Evolutionary conservation across 2,113 vertebrate species (phyloP), one percentile per base, ranked within the genome.

Genomic region (Desmodus rotundus): DNA sequence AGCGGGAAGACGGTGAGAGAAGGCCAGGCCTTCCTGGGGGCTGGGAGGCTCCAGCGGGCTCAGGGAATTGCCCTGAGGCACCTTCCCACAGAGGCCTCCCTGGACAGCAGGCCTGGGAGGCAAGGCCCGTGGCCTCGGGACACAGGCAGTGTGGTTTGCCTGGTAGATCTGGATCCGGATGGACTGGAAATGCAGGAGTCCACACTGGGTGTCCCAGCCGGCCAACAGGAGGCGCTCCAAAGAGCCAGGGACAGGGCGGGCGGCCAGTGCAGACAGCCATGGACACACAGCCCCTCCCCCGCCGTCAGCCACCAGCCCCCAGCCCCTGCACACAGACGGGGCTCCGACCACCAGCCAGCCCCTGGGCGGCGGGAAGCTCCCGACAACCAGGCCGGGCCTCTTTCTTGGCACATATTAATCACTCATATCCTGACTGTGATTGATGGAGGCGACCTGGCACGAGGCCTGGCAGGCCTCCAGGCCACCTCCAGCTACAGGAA

Each of bases 401-500:
- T 17, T 73, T 3, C 19, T 26, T 8, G 70, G 94, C 93, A 82
- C 91, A 96, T 94, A 97, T 97, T 93, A 96, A 96, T 97, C 98
- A 97, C 91, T 96, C 0, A 43, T 70, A 54, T 93, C 72, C 94
- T 87, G 97, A 98, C 96, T 92, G 83, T 50, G 72, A 98, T 97
- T 96, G 78, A 22, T 73, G 97, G 97, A 61, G 91, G 91, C 33
- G 68, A 87, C 95, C 87, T 97, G 98, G 98, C 98, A 97, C 20
- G 0, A 4, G 13, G 82, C 56, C 97, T 98, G 98, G 97, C 98
- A 73, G 15, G 92, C 72, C 72, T 98, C 98, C 98, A 99, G 89
- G 65, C 96, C 97, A 98, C 98, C 98, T 98, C 80, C 97, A 98
- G 93, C 95, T 56, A 56, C 89, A 95, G 97, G 94, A 97, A 95